These are phyloP conservation scores for Sebastes fasciatus DNA, from an alignment of 2,113 vertebrate species.

Conservation along the genomic window DNA sequence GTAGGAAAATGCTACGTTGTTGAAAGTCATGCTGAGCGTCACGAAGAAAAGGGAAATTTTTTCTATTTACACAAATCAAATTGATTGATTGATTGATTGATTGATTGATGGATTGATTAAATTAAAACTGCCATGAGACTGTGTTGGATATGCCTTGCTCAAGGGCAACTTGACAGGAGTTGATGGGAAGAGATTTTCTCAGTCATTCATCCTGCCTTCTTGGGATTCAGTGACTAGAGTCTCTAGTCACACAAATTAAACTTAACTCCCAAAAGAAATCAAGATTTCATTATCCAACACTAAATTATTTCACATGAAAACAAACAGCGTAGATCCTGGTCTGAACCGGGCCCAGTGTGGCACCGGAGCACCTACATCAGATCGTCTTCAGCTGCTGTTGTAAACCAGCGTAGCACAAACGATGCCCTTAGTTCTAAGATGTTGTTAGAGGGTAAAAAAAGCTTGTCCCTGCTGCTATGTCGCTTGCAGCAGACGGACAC, in stretches of 20 bases:
- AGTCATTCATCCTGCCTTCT: no score
- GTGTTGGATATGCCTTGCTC: no score
- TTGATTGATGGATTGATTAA: no score
- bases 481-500: conserved; percentile 15
- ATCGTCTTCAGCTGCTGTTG: conserved; percentile 43
- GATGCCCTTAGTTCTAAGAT: conserved; percentile 39
- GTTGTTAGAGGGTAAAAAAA: conserved; percentile 39
- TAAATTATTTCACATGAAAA: background rate
- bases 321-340: background rate
- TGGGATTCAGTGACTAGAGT: no score
- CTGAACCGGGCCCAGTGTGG: background rate
- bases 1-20: no score
- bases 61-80: no score
- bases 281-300: conserved; percentile 12
- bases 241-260: background rate
- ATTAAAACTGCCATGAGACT: no score
- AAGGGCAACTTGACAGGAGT: no score
- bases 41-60: no score
- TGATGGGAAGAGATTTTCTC: no score
- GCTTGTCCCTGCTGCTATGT: conserved; percentile 15
- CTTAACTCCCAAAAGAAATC: background rate
- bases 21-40: no score
- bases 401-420: conserved; percentile 46
- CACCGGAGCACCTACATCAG: conserved; percentile 2
- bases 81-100: no score